phyloP scores from a whole-genome alignment of 2,113 vertebrate species.

The Myodes glareolus region DNA sequence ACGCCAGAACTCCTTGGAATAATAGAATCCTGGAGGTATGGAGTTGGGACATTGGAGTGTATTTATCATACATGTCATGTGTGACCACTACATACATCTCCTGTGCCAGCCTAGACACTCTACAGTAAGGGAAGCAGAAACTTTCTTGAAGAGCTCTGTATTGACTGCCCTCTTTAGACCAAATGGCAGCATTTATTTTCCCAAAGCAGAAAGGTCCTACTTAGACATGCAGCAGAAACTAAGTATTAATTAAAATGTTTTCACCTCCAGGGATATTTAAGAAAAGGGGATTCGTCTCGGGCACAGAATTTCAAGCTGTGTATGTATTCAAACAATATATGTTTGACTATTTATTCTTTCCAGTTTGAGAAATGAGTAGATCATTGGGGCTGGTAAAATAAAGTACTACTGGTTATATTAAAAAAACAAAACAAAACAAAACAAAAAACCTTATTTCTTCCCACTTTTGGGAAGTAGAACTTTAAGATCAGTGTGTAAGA shows the following conservation, averaged over 20 bases:
- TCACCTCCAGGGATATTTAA: background rate
- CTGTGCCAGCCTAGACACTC: background rate
- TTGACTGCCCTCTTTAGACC: background rate
- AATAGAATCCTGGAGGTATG: background rate
- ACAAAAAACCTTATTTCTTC: background rate
- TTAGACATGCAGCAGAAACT: background rate
- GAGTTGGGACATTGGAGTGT: background rate
- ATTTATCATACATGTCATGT: background rate
- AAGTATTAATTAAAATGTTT: background rate
- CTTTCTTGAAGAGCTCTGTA: background rate
- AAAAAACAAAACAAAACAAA: background rate
- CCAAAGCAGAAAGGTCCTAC: background rate
- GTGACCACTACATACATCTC: background rate
- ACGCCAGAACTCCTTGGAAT: constrained; percentile 29
- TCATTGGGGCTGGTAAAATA: background rate
- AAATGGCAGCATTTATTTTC: constrained; percentile 46
- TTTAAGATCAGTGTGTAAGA: background rate
- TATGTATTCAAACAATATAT: background rate
- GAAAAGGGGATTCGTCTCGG: background rate
- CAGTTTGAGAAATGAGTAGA: background rate
- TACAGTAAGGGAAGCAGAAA: background rate
- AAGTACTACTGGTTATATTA: background rate
- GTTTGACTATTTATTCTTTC: background rate
- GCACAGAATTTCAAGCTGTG: background rate
- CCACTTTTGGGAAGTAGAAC: background rate